phyloP scores from a whole-genome alignment of 2,888 invertebrate genomes.

The Agrotis puta region DNA sequence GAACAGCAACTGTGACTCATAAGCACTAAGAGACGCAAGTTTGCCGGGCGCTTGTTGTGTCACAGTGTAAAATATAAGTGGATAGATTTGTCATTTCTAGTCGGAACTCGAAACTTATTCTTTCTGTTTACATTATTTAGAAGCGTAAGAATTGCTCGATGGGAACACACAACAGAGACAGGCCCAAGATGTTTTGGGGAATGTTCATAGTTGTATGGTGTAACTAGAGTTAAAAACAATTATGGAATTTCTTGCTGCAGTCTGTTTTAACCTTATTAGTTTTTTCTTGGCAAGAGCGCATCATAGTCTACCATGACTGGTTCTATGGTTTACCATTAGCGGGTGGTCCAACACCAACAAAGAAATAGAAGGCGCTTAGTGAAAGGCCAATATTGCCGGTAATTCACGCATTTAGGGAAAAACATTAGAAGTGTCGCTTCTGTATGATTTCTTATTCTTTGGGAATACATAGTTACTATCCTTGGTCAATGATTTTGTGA shows the following conservation, averaged over 20 bases:
- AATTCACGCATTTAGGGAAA: background rate
- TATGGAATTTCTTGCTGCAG: background rate
- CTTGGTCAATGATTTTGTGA: constrained; percentile 20
- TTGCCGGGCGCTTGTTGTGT: constrained; percentile 24
- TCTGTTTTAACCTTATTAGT: background rate
- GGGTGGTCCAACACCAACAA: too few relatives aligned
- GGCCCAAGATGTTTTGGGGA: background rate
- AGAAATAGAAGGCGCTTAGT: background rate
- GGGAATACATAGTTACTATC: constrained; percentile 6
- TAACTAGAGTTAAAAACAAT: background rate
- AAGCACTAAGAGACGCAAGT: constrained; percentile 30
- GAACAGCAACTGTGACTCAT: constrained; percentile 46
- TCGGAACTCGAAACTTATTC: background rate
- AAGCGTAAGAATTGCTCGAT: too few relatives aligned
- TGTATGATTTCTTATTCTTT: constrained; percentile 17
- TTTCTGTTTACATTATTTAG: too few relatives aligned
- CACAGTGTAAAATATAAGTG: background rate
- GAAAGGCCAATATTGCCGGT: background rate
- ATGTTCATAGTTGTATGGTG: background rate
- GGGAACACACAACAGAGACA: background rate
- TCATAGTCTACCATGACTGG: too few relatives aligned
- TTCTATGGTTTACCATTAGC: too few relatives aligned
- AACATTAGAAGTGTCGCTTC: background rate
- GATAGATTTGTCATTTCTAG: constrained; percentile 9
- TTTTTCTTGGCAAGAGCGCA: too few relatives aligned